Evolutionary conservation across 2,888 invertebrate genomes (phyloP).

Genomic region (Crossocerus cetratus): DNA sequence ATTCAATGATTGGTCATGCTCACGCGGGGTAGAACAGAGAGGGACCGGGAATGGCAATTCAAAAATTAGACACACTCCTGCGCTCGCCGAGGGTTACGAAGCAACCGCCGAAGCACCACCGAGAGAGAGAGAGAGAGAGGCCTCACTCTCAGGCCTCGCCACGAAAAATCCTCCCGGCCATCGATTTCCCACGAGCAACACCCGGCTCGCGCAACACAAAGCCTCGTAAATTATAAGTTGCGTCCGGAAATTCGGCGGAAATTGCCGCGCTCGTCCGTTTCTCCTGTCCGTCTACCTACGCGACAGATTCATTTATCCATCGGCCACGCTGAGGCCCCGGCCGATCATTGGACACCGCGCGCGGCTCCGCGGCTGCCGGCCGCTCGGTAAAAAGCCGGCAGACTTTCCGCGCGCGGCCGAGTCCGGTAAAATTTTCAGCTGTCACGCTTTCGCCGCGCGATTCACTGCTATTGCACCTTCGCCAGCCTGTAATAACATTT

Average conservation of each 20-base stretch:
- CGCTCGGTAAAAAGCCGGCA: too few species aligned
- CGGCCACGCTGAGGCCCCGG: neutral
- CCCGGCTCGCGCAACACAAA: slow-evolving; percentile 41
- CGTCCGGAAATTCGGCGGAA: slow-evolving; percentile 40
- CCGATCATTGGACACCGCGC: neutral
- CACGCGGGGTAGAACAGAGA: slow-evolving; percentile 38
- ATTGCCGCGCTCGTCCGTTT: slow-evolving; percentile 21
- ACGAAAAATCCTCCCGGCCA: slow-evolving; percentile 30
- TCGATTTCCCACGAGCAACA: slow-evolving; percentile 51
- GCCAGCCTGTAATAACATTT: neutral
- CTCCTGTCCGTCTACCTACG: slow-evolving; percentile 11
- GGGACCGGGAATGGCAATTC: slow-evolving; percentile 56
- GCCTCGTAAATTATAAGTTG: slow-evolving; percentile 48
- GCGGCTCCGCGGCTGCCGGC: too few species aligned
- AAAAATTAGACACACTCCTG: slow-evolving; percentile 59
- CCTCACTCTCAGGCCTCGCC: slow-evolving; percentile 6
- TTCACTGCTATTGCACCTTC: neutral
- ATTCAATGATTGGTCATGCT: slow-evolving; percentile 57
- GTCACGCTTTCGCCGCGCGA: neutral
- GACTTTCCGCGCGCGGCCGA: neutral
- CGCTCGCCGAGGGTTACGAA: slow-evolving; percentile 22
- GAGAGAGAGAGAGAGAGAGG: too few species aligned
- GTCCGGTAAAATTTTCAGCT: neutral
- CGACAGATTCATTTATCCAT: slow-evolving; percentile 43
- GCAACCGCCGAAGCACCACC: slow-evolving; percentile 1